Evolutionary conservation across 2,888 invertebrate species (phyloP), one percentile per base, ranked within the genome.

Genomic region (Colletes collaris): DNA sequence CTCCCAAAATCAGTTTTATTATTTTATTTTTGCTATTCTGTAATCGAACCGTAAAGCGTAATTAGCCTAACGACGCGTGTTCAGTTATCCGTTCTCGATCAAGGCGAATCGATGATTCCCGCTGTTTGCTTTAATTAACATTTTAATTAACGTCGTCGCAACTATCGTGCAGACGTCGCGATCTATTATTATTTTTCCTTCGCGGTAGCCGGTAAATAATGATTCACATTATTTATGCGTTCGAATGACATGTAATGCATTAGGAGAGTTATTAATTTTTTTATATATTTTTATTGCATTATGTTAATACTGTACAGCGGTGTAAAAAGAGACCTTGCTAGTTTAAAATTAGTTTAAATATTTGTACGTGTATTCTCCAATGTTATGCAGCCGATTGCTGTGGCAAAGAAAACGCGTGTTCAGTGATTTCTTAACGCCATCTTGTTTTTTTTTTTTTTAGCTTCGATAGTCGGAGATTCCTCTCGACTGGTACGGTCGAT

Each of bases 401-500:
- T 53, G 8, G 19, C 8, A 6, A 19, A 49, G 5, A 6, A 4
- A 19, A 7, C 27, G 6, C 8, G 4, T 7, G 4, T 35, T 44
- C 35, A n/a, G 10, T 1, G 27, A 49, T 56, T 6, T 40, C 27
- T 19, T 11, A 58, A 16, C 37, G 19, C 44, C 27, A 27, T 46
- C 55, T 16, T 60, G 50, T 46, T 59, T 55, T 19, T 27, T 11
- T 67, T 67, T 71, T 62, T 58, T 62, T 46, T 53, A 19, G 27
- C 71, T 52, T 6, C 35, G 27, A n/a, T 81, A 16, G n/a, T 71
- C 71, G 68, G 60, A 27, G 65, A 13, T 56, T 65, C 40, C 60
- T 66, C 44, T 62, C 19, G 79, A 52, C 76, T 81, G 81, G 65
- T 81, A 81, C 8, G 44, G 13, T 16, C 6, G 10, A 60, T 35